Evolutionary conservation across 2,888 invertebrate genomes (phyloP).

Genomic region (Sipha maydis): DNA sequence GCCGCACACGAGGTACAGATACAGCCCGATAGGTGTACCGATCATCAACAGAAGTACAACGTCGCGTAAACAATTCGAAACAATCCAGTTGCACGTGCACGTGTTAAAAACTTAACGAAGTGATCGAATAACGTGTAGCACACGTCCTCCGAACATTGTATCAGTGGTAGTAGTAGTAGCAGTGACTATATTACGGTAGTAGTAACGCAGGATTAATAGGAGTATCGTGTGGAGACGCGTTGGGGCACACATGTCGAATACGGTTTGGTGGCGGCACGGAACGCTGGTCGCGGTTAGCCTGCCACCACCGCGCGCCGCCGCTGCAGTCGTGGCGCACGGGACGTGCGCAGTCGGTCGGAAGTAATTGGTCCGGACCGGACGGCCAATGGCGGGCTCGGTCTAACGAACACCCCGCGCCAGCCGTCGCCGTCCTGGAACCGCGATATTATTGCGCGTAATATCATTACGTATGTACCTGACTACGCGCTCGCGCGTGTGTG

Average conservation of each 20-base stretch:
- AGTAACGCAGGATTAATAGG: background rate
- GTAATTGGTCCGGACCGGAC: conserved; percentile 56
- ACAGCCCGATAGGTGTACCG: too few species aligned
- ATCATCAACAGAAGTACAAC: too few species aligned
- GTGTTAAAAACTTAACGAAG: too few species aligned
- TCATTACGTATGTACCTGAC: background rate
- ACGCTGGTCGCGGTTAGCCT: background rate
- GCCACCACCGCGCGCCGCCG: background rate
- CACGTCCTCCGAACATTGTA: too few species aligned
- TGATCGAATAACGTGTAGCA: too few species aligned
- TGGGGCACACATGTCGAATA: background rate
- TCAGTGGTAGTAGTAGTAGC: background rate
- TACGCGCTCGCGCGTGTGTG: background rate
- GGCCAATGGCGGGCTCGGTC: conserved; percentile 45
- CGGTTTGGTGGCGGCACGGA: background rate
- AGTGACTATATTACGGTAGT: background rate
- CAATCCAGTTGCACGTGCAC: too few species aligned
- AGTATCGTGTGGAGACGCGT: background rate
- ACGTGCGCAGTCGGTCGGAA: conserved; percentile 49
- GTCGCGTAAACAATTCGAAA: too few species aligned
- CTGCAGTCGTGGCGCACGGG: background rate
- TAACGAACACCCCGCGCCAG: conserved; percentile 22
- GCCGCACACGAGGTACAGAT: too few species aligned
- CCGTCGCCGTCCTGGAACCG: background rate
- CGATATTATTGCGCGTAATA: background rate